A percentile compares a stretch with the other conserved stretches of the same genome.
phyloP scores from a whole-genome alignment of 2,888 invertebrate genomes.

The Cheilosia vernalis region DNA sequence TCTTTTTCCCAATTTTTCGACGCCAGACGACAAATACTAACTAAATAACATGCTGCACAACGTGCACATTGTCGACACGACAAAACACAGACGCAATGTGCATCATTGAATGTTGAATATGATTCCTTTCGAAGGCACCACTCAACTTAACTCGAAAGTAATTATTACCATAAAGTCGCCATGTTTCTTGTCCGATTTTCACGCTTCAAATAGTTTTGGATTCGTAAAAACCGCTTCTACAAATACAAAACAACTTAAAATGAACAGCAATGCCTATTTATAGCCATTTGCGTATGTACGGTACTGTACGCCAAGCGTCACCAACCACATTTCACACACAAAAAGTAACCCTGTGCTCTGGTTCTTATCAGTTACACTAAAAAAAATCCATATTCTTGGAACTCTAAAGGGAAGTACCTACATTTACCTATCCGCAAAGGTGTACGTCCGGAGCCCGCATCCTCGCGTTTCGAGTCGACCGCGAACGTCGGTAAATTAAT shows the following conservation, averaged over 20 bases:
- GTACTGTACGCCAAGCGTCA: constrained; percentile 21
- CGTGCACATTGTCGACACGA: too few relatives aligned
- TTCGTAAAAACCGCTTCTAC: constrained; percentile 6
- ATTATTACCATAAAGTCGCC: constrained; percentile 13
- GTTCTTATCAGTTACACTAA: constrained; percentile 55
- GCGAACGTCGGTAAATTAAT: constrained; percentile 56
- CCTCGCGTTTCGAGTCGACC: constrained; percentile 30
- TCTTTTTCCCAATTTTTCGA: too few relatives aligned
- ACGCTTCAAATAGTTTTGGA: constrained; percentile 4
- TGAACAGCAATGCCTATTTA: constrained; percentile 18
- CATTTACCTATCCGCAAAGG: constrained; percentile 48
- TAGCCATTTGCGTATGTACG: neutral
- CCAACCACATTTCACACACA: constrained; percentile 37
- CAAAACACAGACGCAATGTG: too few relatives aligned
- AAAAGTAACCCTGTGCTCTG: constrained; percentile 20
- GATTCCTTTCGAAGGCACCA: too few relatives aligned
- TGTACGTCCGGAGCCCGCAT: constrained; percentile 67
- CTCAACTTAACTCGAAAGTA: neutral
- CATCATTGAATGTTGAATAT: too few relatives aligned
- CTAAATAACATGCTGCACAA: too few relatives aligned
- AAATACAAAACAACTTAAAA: constrained; percentile 7
- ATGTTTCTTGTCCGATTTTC: constrained; percentile 10
- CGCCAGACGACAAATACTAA: too few relatives aligned
- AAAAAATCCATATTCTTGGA: constrained; percentile 44
- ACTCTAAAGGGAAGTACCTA: constrained; percentile 37